Percentiles rank a stretch among this genome's conserved stretches.
Conservation (phyloP, 2,113 vertebrate species). For the Urocynchramus pylzowi region DNA sequence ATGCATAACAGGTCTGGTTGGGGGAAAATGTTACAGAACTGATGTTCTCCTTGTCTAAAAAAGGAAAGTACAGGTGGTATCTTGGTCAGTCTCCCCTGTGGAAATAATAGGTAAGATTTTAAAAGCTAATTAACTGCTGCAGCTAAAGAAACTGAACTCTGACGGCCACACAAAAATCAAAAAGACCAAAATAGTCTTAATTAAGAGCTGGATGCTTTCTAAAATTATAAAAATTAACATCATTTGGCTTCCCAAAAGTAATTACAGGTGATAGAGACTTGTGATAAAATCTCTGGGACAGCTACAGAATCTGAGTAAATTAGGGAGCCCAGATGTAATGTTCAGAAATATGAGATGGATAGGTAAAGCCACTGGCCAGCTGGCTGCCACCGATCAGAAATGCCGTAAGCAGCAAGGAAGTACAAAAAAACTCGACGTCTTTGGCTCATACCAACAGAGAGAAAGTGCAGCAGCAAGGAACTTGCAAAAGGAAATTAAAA, state of each 20-base stretch:
- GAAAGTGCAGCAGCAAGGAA: not conserved
- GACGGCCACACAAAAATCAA: not conserved
- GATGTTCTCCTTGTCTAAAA: not conserved
- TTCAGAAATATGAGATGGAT: not conserved
- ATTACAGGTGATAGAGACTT: not conserved
- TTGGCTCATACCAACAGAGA: not conserved
- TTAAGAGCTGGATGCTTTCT: not conserved
- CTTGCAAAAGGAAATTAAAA: not conserved
- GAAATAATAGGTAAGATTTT: not conserved
- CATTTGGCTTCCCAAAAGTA: not conserved
- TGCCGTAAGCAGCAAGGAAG: not conserved
- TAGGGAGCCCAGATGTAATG: not conserved
- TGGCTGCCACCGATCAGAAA: not conserved
- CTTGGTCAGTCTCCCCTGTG: not conserved
- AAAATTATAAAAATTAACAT: not conserved
- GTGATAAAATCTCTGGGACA: not conserved
- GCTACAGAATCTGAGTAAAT: not conserved
- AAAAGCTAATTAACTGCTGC: not conserved
- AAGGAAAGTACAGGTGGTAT: not conserved
- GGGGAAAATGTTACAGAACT: not conserved
- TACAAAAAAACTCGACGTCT: not conserved
- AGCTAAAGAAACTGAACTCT: not conserved
- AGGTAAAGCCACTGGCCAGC: not conserved
- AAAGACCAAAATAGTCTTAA: not conserved
- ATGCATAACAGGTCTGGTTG: not conserved